These are phyloP conservation scores for Ricordea florida DNA, from an alignment of 92 coral and sea anemone species.

Conservation along the genomic window DNA sequence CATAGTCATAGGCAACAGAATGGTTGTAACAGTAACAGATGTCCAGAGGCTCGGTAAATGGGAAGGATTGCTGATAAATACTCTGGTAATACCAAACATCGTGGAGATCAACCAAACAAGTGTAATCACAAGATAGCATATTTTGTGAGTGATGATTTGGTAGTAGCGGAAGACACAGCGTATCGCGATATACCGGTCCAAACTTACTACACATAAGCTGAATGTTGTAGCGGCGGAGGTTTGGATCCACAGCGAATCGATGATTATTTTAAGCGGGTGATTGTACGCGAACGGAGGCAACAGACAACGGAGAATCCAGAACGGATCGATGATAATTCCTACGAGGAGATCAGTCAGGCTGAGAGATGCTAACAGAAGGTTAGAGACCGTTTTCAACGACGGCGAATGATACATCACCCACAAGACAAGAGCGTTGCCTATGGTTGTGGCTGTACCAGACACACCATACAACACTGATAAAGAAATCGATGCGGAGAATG, in stretches of 20 bases:
- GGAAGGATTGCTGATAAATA: conserved; percentile 3
- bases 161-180: background rate
- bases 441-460: conserved; percentile 2
- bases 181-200: conserved; percentile 37
- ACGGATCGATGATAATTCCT: conserved; percentile 30
- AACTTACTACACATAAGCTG: conserved; percentile 18
- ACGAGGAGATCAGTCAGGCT: conserved; percentile 25
- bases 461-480: conserved; percentile 17
- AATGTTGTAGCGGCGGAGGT: conserved; percentile 34
- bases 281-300: background rate
- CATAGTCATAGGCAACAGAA: conserved; percentile 14
- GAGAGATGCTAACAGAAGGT: conserved; percentile 21
- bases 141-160: conserved; percentile 12
- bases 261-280: conserved; percentile 25
- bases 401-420: conserved; percentile 23
- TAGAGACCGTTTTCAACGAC: conserved; percentile 1
- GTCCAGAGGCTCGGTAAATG: conserved; percentile 22
- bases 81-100: background rate
- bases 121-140: background rate
- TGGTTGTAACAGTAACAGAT: conserved; percentile 8
- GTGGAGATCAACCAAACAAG: conserved; percentile 21
- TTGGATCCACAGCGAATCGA: conserved; percentile 35
- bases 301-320: conserved; percentile 26
- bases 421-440: conserved; percentile 23
- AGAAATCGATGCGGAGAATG: background rate